Evolutionary conservation across 2,888 invertebrate species (phyloP), one percentile per base, ranked within the genome.

Genomic region (Nemoura dubitans): DNA sequence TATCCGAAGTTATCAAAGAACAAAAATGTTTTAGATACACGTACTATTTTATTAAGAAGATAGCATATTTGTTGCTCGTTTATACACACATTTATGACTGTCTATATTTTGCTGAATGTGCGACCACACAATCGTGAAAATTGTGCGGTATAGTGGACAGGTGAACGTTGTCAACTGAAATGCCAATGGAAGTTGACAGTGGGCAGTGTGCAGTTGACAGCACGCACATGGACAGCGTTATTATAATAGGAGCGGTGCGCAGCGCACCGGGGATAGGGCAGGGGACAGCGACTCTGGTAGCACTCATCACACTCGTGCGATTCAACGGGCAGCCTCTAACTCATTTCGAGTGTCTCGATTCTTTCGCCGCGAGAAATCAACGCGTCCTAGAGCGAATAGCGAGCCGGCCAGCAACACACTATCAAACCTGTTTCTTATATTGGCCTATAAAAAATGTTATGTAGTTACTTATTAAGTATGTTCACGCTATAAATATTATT

Each of bases 391-490:
- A 59, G 59, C 59, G 59, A 59, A 59, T 59, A 59, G 59, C 59
- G 59, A 59, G 59, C 59, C 14, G 14, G 59, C 59, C 21, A 59
- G 59, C 59, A 59, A 59, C 59, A 59, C 21, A 59, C 59, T 59
- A 59, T 59, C 6, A 76, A 84, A 84, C 85, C 85, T 84, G 85
- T 84, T 84, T 84, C 76, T 76, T 84, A 59, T 84, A 59, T 59
- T 76, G 43, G 59, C 26, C 28, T 29, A 43, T 84, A 84, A 84
- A 84, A 84, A 59, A 84, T 76, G 43, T 84, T 84, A 84, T 59
- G 85, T 84, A 84, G 85, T 84, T 59, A 59, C 59, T 59, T 84
- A 84, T 84, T 84, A 84, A 59, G 85, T 76, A 84, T 84, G 85
- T 84, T 84, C 85, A 84, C 85, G 28, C 43, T 76, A 76, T 84